Percentiles rank a stretch among this genome's conserved stretches.
phyloP scores from a whole-genome alignment of 2,888 invertebrate species.

The Lacanobia oleracea region DNA sequence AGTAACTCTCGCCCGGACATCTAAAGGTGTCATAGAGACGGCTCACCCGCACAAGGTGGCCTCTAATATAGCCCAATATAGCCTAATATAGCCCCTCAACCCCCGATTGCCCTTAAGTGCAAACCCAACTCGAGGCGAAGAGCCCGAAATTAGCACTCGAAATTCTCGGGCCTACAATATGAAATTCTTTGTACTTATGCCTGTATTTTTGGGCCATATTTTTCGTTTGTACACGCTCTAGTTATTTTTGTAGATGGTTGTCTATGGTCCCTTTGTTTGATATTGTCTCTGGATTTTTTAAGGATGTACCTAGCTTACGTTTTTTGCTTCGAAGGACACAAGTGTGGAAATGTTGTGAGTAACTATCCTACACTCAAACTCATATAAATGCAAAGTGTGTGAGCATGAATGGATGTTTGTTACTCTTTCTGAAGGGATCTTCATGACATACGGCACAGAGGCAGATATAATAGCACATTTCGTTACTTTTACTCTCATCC shows the following conservation, averaged over 20 bases:
- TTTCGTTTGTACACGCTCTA: conserved; percentile 51
- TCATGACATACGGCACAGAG: no score
- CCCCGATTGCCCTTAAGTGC: conserved; percentile 83
- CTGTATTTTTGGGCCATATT: conserved; percentile 40
- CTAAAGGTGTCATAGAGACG: conserved; percentile 87
- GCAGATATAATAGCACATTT: no score
- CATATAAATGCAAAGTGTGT: no score
- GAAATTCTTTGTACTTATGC: conserved; percentile 62
- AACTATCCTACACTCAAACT: no score
- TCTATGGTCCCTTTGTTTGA: conserved; percentile 34
- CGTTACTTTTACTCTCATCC: no score
- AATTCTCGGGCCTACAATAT: conserved; percentile 62
- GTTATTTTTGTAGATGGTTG: conserved; percentile 48
- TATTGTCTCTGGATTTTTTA: conserved; percentile 37
- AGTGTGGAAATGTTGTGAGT: no score
- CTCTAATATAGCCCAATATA: conserved; percentile 68
- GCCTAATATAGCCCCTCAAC: conserved; percentile 75
- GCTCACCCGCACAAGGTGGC: conserved; percentile 74
- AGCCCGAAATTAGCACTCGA: conserved; percentile 85
- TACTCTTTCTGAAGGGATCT: no score
- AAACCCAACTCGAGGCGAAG: conserved; percentile 74
- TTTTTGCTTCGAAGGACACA: background rate
- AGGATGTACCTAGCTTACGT: background rate
- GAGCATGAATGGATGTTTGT: no score
- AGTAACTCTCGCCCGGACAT: conserved; percentile 78